Evolutionary conservation across 2,113 vertebrate species (phyloP).

Genomic region (Bufo gargarizans): DNA sequence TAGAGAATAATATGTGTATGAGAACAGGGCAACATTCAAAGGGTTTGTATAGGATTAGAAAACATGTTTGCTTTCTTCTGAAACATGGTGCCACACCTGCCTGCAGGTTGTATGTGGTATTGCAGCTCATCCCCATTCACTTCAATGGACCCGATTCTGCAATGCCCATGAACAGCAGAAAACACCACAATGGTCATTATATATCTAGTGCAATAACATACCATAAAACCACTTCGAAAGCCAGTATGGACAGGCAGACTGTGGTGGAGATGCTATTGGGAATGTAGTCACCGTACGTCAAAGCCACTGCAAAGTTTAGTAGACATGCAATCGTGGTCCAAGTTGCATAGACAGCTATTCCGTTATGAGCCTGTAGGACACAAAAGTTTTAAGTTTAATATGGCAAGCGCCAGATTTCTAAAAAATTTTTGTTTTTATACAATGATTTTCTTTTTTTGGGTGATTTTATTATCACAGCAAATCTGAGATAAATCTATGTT

Average conservation of each 20-base stretch:
- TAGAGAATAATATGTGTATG: neutral
- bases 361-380: slow-evolving; percentile 80
- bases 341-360: slow-evolving; percentile 76
- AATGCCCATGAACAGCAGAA: too few species aligned
- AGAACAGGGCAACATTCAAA: neutral
- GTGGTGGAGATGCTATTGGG: slow-evolving; percentile 69
- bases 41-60: neutral
- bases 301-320: slow-evolving; percentile 76
- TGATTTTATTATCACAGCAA: too few species aligned
- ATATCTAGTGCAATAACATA: slow-evolving; percentile 61
- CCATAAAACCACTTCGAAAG: slow-evolving; percentile 73
- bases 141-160: too few species aligned
- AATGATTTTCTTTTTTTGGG: too few species aligned
- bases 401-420: too few species aligned
- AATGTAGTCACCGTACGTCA: slow-evolving; percentile 71
- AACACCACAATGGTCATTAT: neutral
- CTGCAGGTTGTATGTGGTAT: too few species aligned
- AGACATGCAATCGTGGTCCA: slow-evolving; percentile 81
- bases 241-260: slow-evolving; percentile 74
- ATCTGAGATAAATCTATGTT: too few species aligned
- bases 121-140: too few species aligned
- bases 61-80: too few species aligned
- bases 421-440: too few species aligned
- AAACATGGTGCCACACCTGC: too few species aligned
- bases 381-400: neutral